Percentiles rank a stretch among this genome's conserved stretches.
These are phyloP conservation scores for Dorcus hopei DNA, from an alignment of 2,888 invertebrate genomes.

Conservation along the genomic window DNA sequence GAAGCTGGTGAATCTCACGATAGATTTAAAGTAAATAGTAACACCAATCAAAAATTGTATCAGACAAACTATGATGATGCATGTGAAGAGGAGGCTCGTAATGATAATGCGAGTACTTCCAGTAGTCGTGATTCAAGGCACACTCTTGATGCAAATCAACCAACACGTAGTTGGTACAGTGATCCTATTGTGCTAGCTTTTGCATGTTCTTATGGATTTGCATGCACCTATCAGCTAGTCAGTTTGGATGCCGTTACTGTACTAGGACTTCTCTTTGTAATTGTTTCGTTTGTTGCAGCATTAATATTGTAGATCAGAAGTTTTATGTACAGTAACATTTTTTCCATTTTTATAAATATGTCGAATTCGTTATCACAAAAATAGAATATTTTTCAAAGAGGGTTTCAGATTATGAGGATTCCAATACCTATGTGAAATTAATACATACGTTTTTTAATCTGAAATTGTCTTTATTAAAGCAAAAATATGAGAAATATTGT, in stretches of 20 bases:
- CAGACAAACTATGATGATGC: too few species aligned
- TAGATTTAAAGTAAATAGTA: too few species aligned
- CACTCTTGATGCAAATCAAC: slow-evolving; percentile 27
- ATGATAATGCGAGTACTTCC: too few species aligned
- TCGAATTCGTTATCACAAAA: not conserved
- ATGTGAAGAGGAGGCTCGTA: too few species aligned
- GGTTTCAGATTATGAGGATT: too few species aligned
- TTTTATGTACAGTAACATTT: too few species aligned
- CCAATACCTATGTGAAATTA: too few species aligned
- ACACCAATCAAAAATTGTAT: too few species aligned
- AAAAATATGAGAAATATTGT: slow-evolving; percentile 5
- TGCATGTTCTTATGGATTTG: slow-evolving; percentile 74
- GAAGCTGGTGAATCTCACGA: too few species aligned
- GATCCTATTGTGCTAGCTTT: slow-evolving; percentile 65
- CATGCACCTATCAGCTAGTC: slow-evolving; percentile 67
- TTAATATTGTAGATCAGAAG: slow-evolving; percentile 8
- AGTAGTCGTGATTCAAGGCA: slow-evolving; percentile 19
- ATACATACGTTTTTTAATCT: too few species aligned
- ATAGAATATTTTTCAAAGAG: too few species aligned
- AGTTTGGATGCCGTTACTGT: slow-evolving; percentile 72
- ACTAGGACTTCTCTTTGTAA: slow-evolving; percentile 71
- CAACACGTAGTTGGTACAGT: slow-evolving; percentile 54
- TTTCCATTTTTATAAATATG: not conserved
- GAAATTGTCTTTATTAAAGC: slow-evolving; percentile 3
- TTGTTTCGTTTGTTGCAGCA: slow-evolving; percentile 69